A percentile compares a stretch with the other conserved stretches of the same genome.
phyloP scores from a whole-genome alignment of 2,113 vertebrate species.

The Polypterus senegalus region DNA sequence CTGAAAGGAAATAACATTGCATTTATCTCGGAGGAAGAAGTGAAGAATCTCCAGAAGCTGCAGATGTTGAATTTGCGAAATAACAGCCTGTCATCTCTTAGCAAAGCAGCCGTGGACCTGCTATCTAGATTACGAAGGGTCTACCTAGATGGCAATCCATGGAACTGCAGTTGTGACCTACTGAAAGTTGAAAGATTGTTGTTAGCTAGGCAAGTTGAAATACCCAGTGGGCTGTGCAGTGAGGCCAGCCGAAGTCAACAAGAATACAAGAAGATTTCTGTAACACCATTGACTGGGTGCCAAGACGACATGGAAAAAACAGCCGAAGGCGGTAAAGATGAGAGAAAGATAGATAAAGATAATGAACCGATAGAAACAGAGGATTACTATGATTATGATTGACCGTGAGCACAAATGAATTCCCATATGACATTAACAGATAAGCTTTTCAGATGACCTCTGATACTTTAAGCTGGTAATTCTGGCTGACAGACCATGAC shows the following conservation, averaged over 20 bases:
- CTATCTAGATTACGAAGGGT: constrained; percentile 53
- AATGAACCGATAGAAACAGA: constrained; percentile 28
- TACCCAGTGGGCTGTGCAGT: constrained; percentile 49
- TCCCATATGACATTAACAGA: no score
- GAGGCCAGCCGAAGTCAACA: constrained; percentile 41
- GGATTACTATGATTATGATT: constrained; percentile 62
- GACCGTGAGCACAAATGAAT: no score
- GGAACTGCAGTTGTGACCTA: constrained; percentile 66
- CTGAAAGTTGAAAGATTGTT: constrained; percentile 41
- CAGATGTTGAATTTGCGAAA: constrained; percentile 67
- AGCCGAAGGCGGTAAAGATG: constrained; percentile 21
- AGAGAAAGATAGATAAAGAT: constrained; percentile 11
- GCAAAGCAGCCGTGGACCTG: constrained; percentile 39
- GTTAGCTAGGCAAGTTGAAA: constrained; percentile 50
- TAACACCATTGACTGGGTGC: constrained; percentile 48
- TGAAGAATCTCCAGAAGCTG: constrained; percentile 54
- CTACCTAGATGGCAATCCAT: constrained; percentile 62
- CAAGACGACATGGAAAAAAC: constrained; percentile 31
- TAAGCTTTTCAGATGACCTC: no score
- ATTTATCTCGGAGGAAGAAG: constrained; percentile 42
- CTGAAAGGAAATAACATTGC: constrained; percentile 60
- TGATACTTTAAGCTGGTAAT: no score
- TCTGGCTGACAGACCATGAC: no score
- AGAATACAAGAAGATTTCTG: constrained; percentile 59
- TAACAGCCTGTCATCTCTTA: constrained; percentile 54